Conservation (phyloP, 2,797 vertebrate species). For the Sebastes glaucus region DNA sequence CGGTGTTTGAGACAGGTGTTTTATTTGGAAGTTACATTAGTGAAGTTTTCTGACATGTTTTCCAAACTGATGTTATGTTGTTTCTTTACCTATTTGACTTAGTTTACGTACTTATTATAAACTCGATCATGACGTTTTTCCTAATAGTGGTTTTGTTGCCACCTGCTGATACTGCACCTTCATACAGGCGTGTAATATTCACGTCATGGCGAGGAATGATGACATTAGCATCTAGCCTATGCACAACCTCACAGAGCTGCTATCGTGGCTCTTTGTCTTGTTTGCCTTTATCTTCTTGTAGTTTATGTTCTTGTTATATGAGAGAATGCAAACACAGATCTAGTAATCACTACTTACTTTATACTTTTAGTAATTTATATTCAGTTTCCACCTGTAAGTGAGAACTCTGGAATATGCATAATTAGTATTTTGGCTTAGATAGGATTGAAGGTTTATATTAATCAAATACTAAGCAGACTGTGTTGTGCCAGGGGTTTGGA, state of each 20-base stretch:
- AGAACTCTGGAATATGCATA: background rate
- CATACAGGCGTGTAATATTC: no score
- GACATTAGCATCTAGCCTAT: background rate
- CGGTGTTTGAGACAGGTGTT: no score
- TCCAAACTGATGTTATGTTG: no score
- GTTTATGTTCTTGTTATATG: background rate
- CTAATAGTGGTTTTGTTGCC: no score
- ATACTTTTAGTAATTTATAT: background rate
- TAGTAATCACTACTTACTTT: background rate
- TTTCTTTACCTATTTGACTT: no score
- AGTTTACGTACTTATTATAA: no score
- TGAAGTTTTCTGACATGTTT: no score
- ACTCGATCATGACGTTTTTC: rapidly evolving
- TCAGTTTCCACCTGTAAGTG: background rate
- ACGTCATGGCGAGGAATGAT: no score
- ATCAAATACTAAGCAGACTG: background rate
- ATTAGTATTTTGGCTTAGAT: background rate
- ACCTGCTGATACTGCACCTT: rapidly evolving
- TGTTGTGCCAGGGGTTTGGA: background rate
- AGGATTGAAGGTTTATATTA: background rate
- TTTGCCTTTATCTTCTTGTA: background rate
- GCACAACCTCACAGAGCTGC: background rate
- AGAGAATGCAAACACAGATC: background rate
- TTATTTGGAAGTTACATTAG: no score
- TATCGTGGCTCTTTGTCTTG: background rate